A percentile compares a stretch with the other conserved stretches of the same genome.
Conservation (phyloP, 2,113 vertebrate genomes). For the Drymodes brunneopygia region DNA sequence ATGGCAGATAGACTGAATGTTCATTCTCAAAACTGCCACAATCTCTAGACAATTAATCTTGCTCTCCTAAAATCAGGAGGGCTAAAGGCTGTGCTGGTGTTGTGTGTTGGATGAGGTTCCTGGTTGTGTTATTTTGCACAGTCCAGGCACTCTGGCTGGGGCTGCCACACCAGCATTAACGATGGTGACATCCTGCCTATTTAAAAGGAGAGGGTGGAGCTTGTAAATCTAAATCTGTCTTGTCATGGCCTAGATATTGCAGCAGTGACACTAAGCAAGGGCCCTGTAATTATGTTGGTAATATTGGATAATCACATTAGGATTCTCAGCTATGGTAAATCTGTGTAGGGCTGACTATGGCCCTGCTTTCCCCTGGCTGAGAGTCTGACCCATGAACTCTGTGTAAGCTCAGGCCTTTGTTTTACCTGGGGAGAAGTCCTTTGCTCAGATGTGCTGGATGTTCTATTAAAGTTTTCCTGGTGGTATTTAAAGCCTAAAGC, state of each 20-base stretch:
- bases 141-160: not conserved
- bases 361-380: not conserved
- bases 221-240: constrained; percentile 27
- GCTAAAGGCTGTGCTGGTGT: accelerated
- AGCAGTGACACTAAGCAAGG: not conserved
- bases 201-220: constrained; percentile 27
- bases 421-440: not conserved
- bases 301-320: constrained; percentile 41
- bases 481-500: not conserved
- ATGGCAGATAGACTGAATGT: not conserved
- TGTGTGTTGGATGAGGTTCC: not conserved
- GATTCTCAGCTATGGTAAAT: not conserved
- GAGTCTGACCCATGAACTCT: not conserved
- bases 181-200: not conserved
- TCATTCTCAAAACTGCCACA: not conserved
- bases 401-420: not conserved
- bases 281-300: not conserved
- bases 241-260: constrained; percentile 45
- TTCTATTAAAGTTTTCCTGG: not conserved
- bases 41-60: not conserved
- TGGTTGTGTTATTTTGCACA: not conserved
- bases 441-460: not conserved
- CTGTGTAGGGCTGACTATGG: not conserved
- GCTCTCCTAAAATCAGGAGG: not conserved
- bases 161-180: not conserved